A percentile compares a stretch with the other conserved stretches of the same genome.
Conservation (phyloP, 2,888 invertebrate genomes). For the Lomographa bimaculata region DNA sequence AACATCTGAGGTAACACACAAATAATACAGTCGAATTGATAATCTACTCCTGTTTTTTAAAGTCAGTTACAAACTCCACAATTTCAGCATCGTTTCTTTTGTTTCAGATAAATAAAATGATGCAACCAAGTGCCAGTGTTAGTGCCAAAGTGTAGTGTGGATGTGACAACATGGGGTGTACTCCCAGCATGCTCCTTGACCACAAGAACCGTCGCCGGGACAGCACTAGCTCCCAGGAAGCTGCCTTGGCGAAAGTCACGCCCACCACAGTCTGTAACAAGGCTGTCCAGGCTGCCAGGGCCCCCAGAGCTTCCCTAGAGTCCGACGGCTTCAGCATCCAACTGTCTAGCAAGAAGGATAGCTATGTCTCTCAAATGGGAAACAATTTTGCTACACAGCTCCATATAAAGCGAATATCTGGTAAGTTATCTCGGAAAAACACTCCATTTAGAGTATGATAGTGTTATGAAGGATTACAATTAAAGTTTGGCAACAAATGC, state of each 20-base stretch:
- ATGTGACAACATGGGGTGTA: constrained; percentile 82
- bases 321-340: constrained; percentile 80
- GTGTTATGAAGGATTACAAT: no score
- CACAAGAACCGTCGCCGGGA: constrained; percentile 84
- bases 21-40: no score
- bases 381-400: constrained; percentile 79
- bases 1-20: no score
- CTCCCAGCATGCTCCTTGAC: constrained; percentile 85
- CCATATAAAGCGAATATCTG: constrained; percentile 79
- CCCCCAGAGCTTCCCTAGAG: constrained; percentile 75
- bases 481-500: no score
- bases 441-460: no score
- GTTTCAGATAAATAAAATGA: constrained; percentile 63
- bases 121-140: constrained; percentile 54
- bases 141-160: constrained; percentile 74
- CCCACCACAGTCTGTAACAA: constrained; percentile 74
- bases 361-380: constrained; percentile 82
- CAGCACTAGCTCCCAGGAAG: constrained; percentile 78
- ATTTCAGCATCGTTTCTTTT: constrained; percentile 38
- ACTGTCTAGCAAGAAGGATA: constrained; percentile 77
- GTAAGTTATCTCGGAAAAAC: no score
- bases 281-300: constrained; percentile 71
- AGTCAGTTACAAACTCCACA: no score
- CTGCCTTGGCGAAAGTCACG: constrained; percentile 71
- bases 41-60: no score